Evolutionary conservation across 2,113 vertebrate genomes (phyloP), one percentile per base, ranked within the genome.

Genomic region (Bostrychus sinensis): DNA sequence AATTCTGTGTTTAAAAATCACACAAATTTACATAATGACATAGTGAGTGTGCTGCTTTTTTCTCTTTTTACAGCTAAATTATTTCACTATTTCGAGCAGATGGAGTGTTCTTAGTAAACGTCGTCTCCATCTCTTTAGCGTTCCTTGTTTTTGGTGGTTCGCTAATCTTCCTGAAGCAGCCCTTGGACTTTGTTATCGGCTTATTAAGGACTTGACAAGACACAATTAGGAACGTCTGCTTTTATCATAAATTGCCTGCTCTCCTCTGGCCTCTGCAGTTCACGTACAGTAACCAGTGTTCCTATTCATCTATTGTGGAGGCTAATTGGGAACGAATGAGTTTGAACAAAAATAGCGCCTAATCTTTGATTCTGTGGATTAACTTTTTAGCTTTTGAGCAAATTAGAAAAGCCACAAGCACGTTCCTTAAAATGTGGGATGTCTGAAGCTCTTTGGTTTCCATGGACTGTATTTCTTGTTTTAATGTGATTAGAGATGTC

Each of bases 151-250:
- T 32, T 28, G 14, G 14, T 28, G 25, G 14, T 51, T 51, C 8
- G 45, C 25, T 51, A 51, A 28, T 28, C 23, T n/a, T 14, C 48
- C 23, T 17, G 28, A 51, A 28, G 25, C 48, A 28, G 14, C 48
- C 26, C 26, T n/a, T 51, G 25, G 25, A n/a, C 23, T 30, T 16
- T 17, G 13, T 51, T 28, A 51, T 51, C 23, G 4, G 11, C 45
- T 30, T 51, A 51, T 51, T 51, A 30, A 30, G 48, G n/a, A 51
- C 48, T 28, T 51, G 25, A 28, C 25, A 51, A 48, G 48, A 51
- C 25, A 51, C 48, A 51, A 51, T 51, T 51, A 51, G 48, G 48
- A 30, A 14, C 7, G 0, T 28, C 25, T 51, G 8, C 5, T 7
- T 51, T 51, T 30, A 51, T 51, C 25, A 30, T 30, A 51, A 30